phyloP scores from a whole-genome alignment of 1,140 invertebrate genomes.

The Sarcophaga bullata region DNA sequence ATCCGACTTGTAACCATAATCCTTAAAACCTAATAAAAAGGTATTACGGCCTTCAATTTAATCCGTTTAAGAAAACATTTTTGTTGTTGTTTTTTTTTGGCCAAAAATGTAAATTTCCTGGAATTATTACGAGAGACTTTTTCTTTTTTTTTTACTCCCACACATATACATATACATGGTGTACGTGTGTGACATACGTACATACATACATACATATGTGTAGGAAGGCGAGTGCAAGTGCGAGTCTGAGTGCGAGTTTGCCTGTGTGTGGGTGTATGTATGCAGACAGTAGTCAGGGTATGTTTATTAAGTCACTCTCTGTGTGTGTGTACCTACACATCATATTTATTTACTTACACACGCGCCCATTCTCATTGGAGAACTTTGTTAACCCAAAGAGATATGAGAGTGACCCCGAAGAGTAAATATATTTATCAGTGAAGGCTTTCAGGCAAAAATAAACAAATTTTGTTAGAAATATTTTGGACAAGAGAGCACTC shows the following conservation, averaged over 20 bases:
- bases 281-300: too few species aligned
- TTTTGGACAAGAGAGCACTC: neutral
- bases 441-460: neutral
- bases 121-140: neutral
- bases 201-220: neutral
- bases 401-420: neutral
- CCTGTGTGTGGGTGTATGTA: too few species aligned
- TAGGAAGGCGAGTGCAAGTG: too few species aligned
- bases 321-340: too few species aligned
- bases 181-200: neutral
- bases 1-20: neutral
- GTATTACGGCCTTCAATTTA: neutral
- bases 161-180: neutral
- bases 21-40: neutral
- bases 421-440: conserved; percentile 2
- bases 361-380: too few species aligned
- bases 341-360: too few species aligned
- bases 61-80: neutral
- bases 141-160: neutral
- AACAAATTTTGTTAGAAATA: neutral
- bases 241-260: too few species aligned
- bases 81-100: neutral
- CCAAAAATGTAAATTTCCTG: neutral
- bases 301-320: too few species aligned
- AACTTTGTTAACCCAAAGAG: neutral